phyloP scores from a whole-genome alignment of 2,797 vertebrate genomes.

The Pipistrellus nathusii region DNA sequence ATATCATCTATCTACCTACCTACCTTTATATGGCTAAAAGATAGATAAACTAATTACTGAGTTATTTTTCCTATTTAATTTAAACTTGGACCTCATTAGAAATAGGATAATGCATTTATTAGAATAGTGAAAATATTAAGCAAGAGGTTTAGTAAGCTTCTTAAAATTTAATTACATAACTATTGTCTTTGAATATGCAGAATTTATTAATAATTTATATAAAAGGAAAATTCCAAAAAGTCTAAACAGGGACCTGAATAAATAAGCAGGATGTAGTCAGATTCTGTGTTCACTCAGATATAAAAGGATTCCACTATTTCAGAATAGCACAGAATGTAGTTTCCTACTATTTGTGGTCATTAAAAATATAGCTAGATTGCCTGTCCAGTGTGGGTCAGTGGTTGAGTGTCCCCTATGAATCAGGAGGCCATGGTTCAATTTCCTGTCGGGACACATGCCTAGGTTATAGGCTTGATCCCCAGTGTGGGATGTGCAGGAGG shows the following conservation, averaged over 20 bases:
- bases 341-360: neutral
- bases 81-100: conserved; percentile 1
- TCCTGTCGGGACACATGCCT: no score
- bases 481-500: no score
- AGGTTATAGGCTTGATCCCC: no score
- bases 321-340: neutral
- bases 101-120: conserved; percentile 10
- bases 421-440: no score
- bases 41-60: conserved; percentile 2
- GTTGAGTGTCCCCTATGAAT: no score
- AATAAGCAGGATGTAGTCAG: neutral
- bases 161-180: neutral
- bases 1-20: neutral
- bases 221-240: neutral
- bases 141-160: neutral
- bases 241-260: neutral
- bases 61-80: neutral
- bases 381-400: no score
- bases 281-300: neutral
- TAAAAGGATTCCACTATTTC: neutral
- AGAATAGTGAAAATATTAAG: neutral
- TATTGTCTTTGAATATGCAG: neutral
- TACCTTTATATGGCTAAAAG: neutral
- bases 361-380: neutral
- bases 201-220: neutral